Conservation (phyloP, 1,140 invertebrate genomes). For the Drosophila littoralis region DNA sequence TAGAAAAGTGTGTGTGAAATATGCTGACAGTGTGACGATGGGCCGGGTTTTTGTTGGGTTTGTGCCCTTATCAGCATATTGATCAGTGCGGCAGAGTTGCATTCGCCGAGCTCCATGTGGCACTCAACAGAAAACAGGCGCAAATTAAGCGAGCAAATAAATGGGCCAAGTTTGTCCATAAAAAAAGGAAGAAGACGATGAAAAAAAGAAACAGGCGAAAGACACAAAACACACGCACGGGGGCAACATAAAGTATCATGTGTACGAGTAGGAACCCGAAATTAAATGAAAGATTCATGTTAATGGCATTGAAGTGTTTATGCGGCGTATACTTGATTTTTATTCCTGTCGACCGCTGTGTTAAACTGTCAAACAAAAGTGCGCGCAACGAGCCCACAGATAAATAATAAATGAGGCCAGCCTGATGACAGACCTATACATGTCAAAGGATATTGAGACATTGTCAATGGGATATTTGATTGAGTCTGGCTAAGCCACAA, state of each 20-base stretch:
- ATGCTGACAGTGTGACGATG: neutral
- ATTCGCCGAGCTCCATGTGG: neutral
- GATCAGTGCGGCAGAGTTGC: constrained; percentile 9
- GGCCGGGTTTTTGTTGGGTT: neutral
- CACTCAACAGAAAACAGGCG: constrained; percentile 6
- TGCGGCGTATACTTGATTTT: constrained; percentile 43
- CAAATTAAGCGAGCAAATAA: constrained; percentile 9
- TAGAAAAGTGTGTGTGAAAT: neutral
- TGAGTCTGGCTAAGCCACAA: neutral
- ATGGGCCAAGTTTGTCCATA: constrained; percentile 16
- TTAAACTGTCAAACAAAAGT: neutral
- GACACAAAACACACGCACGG: neutral
- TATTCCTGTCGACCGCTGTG: neutral
- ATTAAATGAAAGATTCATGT: constrained; percentile 43
- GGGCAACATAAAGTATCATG: neutral
- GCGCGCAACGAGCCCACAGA: neutral
- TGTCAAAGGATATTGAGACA: neutral
- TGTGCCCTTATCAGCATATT: neutral
- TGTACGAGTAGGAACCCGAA: neutral
- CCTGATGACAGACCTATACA: constrained; percentile 7
- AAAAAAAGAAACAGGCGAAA: neutral
- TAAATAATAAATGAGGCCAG: constrained; percentile 27
- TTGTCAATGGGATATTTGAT: neutral
- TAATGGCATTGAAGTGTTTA: constrained; percentile 40
- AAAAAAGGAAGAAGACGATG: neutral